Evolutionary conservation across 2,888 invertebrate genomes (phyloP), one percentile per base, ranked within the genome.

Genomic region (Amblyjoppa fuscipennis): DNA sequence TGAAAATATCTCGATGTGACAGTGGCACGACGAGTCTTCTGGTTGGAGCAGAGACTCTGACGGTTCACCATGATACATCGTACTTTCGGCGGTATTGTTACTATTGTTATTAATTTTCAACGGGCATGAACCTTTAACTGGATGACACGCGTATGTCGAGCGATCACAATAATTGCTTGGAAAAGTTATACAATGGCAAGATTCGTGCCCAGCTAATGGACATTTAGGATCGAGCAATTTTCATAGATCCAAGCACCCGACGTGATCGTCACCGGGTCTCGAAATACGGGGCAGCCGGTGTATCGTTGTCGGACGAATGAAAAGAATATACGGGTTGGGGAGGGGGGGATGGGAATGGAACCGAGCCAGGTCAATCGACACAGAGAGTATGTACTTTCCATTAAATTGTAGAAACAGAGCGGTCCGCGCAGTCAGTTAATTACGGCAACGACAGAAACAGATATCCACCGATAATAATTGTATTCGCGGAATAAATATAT

Each of bases 1-100:
- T 66, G 79, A 28, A 79, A 75, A 79, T 66, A 41, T 70, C 28
- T 41, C 16, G 79, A 56, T 51, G 13, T 53, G 78, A 71, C 71
- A 53, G 68, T 16, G 11, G 71, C 66, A 13, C 25, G 49, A 71
- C 49, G 41, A 31, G 45, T 75, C 71, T 51, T 64, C 3, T 53
- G 13, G 61, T 34, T 56, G 20, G 25, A 11, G 31, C 59, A 4
- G 13, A 9, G 59, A 11, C 41, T 56, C 45, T 56, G 13, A n/a
- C 20, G 13, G 56, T 2, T 68, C 28, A 53, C 41, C 34, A 38
- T 56, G 9, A 41, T 34, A n/a, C 31, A 45, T 7, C 11, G 31
- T 31, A 28, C 16, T 13, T 16, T 61, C 28, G 5, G 4, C 3
- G 16, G 28, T 31, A 6, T 16, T 6, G 5, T 13, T 1, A 28